A percentile compares a stretch with the other conserved stretches of the same genome.
These are phyloP conservation scores for Strix aluco DNA, from an alignment of 2,113 vertebrate genomes.

Conservation along the genomic window DNA sequence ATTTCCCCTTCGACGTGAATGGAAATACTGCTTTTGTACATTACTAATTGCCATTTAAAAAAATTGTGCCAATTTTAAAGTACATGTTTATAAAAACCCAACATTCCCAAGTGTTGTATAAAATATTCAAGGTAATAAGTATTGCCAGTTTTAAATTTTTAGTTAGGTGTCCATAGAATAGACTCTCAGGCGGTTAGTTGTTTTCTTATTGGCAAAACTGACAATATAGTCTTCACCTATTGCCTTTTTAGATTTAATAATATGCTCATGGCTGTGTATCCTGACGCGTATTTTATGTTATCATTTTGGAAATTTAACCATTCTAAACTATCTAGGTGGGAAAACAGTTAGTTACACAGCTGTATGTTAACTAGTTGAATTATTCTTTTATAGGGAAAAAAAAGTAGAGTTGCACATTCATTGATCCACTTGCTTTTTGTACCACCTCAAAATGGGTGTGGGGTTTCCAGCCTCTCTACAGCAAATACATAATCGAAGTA, in stretches of 20 bases:
- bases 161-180: slow-evolving; percentile 54
- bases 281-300: neutral
- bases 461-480: slow-evolving; percentile 44
- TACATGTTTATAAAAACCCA: slow-evolving; percentile 44
- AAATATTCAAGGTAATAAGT: slow-evolving; percentile 53
- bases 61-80: slow-evolving; percentile 73
- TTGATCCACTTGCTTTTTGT: slow-evolving; percentile 22
- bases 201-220: slow-evolving; percentile 57
- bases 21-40: slow-evolving; percentile 53
- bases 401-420: slow-evolving; percentile 15
- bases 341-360: slow-evolving; percentile 49
- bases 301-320: neutral
- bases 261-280: slow-evolving; percentile 31
- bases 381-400: neutral
- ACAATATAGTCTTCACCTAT: slow-evolving; percentile 36
- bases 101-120: slow-evolving; percentile 61
- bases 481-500: slow-evolving; percentile 25
- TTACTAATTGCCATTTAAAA: slow-evolving; percentile 60
- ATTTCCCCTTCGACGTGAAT: neutral
- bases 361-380: slow-evolving; percentile 36
- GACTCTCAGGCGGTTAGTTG: neutral
- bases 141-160: slow-evolving; percentile 72
- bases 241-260: slow-evolving; percentile 60
- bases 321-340: neutral
- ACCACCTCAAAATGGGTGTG: slow-evolving; percentile 11